Conservation (phyloP, 2,888 invertebrate genomes). For the Diplazon laetatorius region DNA sequence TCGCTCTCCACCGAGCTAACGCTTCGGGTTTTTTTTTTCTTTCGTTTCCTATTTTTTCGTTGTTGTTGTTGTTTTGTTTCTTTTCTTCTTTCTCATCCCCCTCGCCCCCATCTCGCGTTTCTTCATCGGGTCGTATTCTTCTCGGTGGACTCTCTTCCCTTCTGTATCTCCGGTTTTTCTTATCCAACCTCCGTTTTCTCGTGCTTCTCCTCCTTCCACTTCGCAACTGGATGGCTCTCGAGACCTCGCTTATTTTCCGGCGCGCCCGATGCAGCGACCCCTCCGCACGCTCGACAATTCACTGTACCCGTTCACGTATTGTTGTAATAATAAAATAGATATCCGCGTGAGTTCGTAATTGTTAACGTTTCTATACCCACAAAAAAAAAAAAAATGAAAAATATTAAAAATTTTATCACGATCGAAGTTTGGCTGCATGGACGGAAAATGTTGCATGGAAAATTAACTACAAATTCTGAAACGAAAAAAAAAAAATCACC, state of each 20-base stretch:
- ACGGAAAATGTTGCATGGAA: too few species aligned
- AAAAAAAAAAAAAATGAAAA: too few species aligned
- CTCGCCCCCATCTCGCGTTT: too few species aligned
- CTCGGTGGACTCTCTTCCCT: constrained; percentile 15
- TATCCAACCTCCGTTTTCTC: constrained; percentile 11
- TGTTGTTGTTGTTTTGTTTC: neutral
- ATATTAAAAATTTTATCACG: too few species aligned
- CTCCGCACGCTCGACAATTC: constrained; percentile 19
- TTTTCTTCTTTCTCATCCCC: constrained; percentile 36
- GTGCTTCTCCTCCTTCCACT: too few species aligned
- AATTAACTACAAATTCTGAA: too few species aligned
- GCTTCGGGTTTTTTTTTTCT: constrained; percentile 23
- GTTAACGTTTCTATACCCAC: too few species aligned
- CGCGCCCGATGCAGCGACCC: constrained; percentile 30
- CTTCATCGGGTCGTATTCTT: constrained; percentile 46
- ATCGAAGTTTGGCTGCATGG: too few species aligned
- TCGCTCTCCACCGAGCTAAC: constrained; percentile 34
- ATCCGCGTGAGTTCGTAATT: neutral
- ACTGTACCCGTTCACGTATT: constrained; percentile 1
- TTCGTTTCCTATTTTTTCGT: constrained; percentile 25
- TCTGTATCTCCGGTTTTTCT: constrained; percentile 19
- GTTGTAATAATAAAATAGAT: constrained; percentile 15
- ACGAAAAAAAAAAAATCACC: too few species aligned
- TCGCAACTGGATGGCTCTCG: constrained; percentile 20
- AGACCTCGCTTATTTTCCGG: constrained; percentile 27